Evolutionary conservation across 2,888 invertebrate genomes (phyloP).

Genomic region (Adelphocoris suturalis): DNA sequence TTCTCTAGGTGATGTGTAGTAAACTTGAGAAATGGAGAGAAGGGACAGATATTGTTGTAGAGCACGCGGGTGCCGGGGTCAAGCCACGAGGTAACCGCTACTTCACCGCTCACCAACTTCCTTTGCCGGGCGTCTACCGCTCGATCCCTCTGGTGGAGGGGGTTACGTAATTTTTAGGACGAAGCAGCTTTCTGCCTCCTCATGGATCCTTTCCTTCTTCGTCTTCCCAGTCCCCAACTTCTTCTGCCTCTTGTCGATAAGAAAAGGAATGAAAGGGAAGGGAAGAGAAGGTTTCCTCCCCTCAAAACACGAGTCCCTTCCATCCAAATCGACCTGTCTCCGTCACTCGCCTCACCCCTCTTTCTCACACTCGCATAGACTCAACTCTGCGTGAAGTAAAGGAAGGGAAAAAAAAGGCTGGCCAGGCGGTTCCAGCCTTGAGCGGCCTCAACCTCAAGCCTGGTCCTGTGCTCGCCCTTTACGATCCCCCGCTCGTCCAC

Average conservation of each 20-base stretch:
- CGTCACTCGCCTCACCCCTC: neutral
- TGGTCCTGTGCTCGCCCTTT: neutral
- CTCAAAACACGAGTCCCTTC: neutral
- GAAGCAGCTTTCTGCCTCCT: conserved; percentile 17
- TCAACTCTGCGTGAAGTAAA: no score
- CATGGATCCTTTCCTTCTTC: conserved; percentile 1
- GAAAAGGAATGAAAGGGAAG: neutral
- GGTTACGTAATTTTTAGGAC: conserved; percentile 39
- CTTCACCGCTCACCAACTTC: neutral
- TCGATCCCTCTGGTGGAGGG: neutral
- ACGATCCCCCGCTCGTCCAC: neutral
- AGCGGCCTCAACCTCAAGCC: neutral
- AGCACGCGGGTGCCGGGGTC: neutral
- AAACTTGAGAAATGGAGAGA: neutral
- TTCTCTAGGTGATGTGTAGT: no score
- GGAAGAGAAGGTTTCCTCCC: conserved; percentile 1
- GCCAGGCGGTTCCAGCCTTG: neutral
- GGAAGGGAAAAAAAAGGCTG: no score
- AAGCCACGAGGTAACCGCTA: conserved; percentile 17
- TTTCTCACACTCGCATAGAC: neutral
- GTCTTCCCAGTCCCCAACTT: neutral
- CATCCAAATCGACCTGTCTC: conserved; percentile 42
- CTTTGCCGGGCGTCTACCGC: conserved; percentile 17
- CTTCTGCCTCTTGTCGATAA: conserved; percentile 21
- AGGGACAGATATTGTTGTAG: neutral